phyloP scores from a whole-genome alignment of 2,113 vertebrate species.

The Lichenostomus cassidix region DNA sequence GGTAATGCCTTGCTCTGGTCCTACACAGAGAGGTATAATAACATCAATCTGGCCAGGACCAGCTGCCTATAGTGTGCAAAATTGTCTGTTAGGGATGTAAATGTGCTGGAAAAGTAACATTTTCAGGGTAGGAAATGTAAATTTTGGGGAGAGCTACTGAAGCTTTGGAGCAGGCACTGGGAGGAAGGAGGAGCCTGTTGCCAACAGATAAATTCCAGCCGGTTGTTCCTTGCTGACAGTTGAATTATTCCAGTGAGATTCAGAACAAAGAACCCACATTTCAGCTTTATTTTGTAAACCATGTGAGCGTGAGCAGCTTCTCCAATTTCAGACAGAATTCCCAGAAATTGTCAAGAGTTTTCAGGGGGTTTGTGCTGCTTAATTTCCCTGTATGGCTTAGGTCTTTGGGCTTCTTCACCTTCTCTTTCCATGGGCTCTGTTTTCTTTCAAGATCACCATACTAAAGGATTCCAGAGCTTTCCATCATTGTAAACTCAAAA shows the following conservation, averaged over 20 bases:
- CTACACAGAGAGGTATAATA: background rate
- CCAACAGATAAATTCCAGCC: background rate
- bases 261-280: accelerated
- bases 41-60: background rate
- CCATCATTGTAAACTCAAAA: background rate
- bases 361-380: background rate
- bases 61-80: background rate
- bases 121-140: background rate
- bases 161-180: background rate
- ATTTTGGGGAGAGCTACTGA: background rate
- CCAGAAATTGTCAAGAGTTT: background rate
- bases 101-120: background rate
- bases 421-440: background rate
- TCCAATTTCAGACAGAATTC: accelerated
- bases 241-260: background rate
- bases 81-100: background rate
- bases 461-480: background rate
- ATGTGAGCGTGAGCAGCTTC: background rate
- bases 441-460: background rate
- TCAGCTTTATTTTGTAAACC: background rate
- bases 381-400: background rate
- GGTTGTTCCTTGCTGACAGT: background rate
- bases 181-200: background rate
- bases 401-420: background rate
- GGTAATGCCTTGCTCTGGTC: background rate